Percentiles rank a stretch among this genome's conserved stretches.
phyloP scores from a whole-genome alignment of 2,888 invertebrate genomes.

The Luffia ferchaultella region DNA sequence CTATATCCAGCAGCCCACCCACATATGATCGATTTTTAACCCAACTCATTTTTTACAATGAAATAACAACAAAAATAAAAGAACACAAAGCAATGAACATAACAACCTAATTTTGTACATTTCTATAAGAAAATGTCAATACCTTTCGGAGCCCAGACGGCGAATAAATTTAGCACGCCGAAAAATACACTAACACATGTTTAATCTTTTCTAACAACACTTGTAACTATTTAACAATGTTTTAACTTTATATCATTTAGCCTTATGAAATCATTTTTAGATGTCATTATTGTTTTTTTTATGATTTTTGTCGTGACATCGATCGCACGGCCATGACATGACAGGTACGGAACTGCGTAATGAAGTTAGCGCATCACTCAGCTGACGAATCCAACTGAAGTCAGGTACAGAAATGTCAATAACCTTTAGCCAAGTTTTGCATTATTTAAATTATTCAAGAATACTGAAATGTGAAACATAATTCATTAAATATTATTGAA shows the following conservation, averaged over 20 bases:
- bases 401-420: slow-evolving; percentile 20
- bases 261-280: background rate
- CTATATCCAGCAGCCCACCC: slow-evolving; percentile 45
- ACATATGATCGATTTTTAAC: slow-evolving; percentile 62
- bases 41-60: slow-evolving; percentile 21
- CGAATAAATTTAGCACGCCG: slow-evolving; percentile 50
- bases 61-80: slow-evolving; percentile 22
- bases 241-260: background rate
- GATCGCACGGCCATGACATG: slow-evolving; percentile 62
- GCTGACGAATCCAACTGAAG: slow-evolving; percentile 46
- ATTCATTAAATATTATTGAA: no score
- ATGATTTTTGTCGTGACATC: background rate
- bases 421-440: background rate
- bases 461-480: no score
- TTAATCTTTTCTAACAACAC: background rate
- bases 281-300: slow-evolving; percentile 1
- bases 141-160: slow-evolving; percentile 41
- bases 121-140: slow-evolving; percentile 29
- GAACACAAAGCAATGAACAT: slow-evolving; percentile 5
- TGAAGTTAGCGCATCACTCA: slow-evolving; percentile 51
- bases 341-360: slow-evolving; percentile 41
- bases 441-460: no score
- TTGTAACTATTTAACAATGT: slow-evolving; percentile 1
- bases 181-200: background rate
- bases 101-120: background rate